Evolutionary conservation across 1,140 invertebrate species (phyloP), one percentile per base, ranked within the genome.

Genomic region (Leptinotarsa undecemlineata): DNA sequence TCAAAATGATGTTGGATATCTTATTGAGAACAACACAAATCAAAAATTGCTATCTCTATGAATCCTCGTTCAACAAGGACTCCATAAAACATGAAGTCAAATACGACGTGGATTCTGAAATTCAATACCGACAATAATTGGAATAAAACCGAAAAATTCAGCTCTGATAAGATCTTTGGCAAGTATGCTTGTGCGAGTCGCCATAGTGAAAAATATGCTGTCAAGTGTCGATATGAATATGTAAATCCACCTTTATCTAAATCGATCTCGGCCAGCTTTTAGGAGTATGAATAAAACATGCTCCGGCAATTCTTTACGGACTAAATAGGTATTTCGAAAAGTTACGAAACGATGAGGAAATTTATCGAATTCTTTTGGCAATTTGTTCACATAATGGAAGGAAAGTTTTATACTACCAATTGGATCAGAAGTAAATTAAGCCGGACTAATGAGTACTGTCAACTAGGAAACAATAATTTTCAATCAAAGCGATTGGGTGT

Each of bases 171-270:
- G 51, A 57, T 57, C 51, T 57, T 57, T 57, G 51, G 15, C 51
- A 8, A 57, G 15, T 57, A 57, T 15, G 51, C n/a, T 15, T 57
- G n/a, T 57, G 51, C 51, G 51, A 57, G 51, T 19, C 13, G n/a
- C 15, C 15, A 19, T 19, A 57, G n/a, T 57, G 51, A 57, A 57
- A 57, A 57, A 57, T 57, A 57, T 57, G 51, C 51, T 57, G 51
- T 57, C 51, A 57, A 57, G 51, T 57, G 51, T 57, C 51, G 51
- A 57, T 57, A 57, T 57, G 51, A 57, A 57, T 57, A 57, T 57
- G 51, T 57, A 57, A 57, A 57, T 57, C 15, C n/a, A 17, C 51
- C 17, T 57, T 57, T 57, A 57, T 57, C 51, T 57, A 17, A 57
- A 57, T 57, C 51, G 51, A 57, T 57, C 51, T 57, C n/a, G 51